Percentiles rank a stretch among this genome's conserved stretches.
phyloP scores from a whole-genome alignment of 1,140 invertebrate genomes.

The Lepidostoma basale region DNA sequence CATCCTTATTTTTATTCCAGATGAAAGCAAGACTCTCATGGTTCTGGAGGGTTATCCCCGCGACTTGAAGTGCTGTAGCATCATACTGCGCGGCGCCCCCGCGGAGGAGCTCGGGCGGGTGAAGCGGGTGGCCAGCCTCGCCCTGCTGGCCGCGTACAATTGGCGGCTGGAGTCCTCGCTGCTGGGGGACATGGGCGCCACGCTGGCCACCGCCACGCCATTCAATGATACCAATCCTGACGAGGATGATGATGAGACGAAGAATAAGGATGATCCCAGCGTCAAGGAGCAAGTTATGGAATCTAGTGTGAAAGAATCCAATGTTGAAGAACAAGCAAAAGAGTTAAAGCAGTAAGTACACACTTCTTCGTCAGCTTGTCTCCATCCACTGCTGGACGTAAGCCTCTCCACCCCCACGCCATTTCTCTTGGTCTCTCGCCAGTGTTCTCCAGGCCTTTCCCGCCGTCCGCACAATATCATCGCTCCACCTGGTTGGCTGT shows the following conservation, averaged over 20 bases:
- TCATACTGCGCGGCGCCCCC: constrained; percentile 82
- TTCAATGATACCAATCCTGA: no score
- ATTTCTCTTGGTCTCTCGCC: no score
- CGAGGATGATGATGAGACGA: no score
- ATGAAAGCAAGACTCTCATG: constrained; percentile 84
- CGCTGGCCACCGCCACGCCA: constrained; percentile 60
- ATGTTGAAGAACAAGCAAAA: no score
- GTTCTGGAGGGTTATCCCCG: constrained; percentile 90
- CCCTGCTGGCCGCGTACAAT: constrained; percentile 89
- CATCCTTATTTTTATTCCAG: constrained; percentile 51
- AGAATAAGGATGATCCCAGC: no score
- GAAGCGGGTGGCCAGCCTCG: constrained; percentile 80
- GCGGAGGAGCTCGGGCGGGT: constrained; percentile 78
- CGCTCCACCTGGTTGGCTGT: no score
- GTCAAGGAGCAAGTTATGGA: constrained; percentile 34
- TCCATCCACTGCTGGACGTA: no score
- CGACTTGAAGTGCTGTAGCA: constrained; percentile 85
- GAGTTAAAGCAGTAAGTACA: constrained; percentile 11
- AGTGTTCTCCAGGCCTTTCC: no score
- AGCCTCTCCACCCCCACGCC: no score
- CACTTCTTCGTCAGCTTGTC: no score
- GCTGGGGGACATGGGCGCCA: constrained; percentile 81
- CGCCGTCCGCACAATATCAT: no score
- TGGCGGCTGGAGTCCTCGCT: constrained; percentile 91
- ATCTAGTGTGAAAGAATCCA: background rate